These are phyloP conservation scores for Drosophila glabriapex DNA, from an alignment of 2,888 invertebrate genomes.

Conservation along the genomic window DNA sequence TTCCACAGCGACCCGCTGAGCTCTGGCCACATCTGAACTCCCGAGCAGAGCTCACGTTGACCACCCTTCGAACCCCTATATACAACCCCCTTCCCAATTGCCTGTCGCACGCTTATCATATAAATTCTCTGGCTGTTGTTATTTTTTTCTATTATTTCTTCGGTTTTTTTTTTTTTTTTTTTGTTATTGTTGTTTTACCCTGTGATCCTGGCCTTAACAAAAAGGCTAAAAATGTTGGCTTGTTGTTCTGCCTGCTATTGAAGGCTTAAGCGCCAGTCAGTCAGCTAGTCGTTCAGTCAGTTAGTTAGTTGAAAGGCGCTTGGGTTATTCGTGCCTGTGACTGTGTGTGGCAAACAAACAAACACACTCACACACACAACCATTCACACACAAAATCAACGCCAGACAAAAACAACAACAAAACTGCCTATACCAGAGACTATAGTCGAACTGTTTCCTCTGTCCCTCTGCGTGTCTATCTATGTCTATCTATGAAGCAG, in stretches of 20 bases:
- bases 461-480: neutral
- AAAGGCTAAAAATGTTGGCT: conserved; percentile 75
- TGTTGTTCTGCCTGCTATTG: conserved; percentile 69
- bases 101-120: conserved; percentile 75
- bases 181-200: conserved; percentile 34
- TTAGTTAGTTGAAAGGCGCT: conserved; percentile 49
- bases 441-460: conserved; percentile 9
- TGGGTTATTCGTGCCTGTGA: conserved; percentile 24
- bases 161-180: conserved; percentile 13
- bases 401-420: conserved; percentile 61
- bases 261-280: conserved; percentile 74
- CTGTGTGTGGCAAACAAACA: conserved; percentile 49
- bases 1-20: conserved; percentile 52
- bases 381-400: conserved; percentile 31
- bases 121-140: conserved; percentile 68
- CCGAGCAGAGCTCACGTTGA: conserved; percentile 49
- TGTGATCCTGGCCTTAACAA: conserved; percentile 65
- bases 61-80: neutral
- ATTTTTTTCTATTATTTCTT: conserved; percentile 37
- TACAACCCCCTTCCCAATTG: neutral
- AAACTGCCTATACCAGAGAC: conserved; percentile 33
- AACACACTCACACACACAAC: conserved; percentile 11
- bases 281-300: conserved; percentile 45
- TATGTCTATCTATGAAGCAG: conserved; percentile 19
- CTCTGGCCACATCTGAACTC: conserved; percentile 31